Base-by-base conservation (phyloP, 2,113 vertebrate species). In the Antechinus flavipes region DNA sequence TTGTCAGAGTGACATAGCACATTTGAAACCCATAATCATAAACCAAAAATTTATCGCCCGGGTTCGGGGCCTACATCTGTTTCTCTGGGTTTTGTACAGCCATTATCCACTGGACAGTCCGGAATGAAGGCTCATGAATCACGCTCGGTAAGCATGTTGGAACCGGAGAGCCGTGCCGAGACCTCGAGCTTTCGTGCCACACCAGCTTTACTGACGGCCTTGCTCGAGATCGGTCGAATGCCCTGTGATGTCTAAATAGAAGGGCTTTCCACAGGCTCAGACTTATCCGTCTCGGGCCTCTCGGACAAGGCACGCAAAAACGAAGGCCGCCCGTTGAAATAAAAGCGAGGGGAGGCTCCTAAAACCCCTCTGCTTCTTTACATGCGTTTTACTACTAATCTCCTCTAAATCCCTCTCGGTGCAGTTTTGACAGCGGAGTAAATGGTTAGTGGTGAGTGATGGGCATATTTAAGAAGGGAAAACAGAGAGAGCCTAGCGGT, bases 11-110 rank as follows among this genome's bases (percentile, higher is more conserved):
- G 98, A 98, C 98, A 98, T 98, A 98, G 98, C 98, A 96, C 98
- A 98, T 98, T 98, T 98, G 98, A 99, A 98, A 98, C 97, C 98
- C 98, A 98, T 99, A 98, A 98, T 98, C 98, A 99, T 98, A 99
- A 99, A 99, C 93, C 98, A 98, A 98, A 98, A 98, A 98, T 99
- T 99, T 99, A 98, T 98, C 98, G 98, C 98, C 97, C 95, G 96
- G 97, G 97, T 98, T 98, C 98, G 98, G 98, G 98, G 98, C 98
- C 98, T 98, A 98, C 98, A 99, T 99, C 98, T 98, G 98, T 98
- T 98, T 98, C 98, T 98, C 98, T 98, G 98, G 93, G 98, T 99
- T 98, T 98, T 96, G 97, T 98, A 98, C 97, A 97, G 98, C 98
- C 98, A 98, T 98, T 99, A 98, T 98, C 98, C 98, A 98, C 98